Percentiles rank a stretch among this genome's conserved stretches.
Conservation (phyloP, 2,888 invertebrate genomes). For the Hirtodrosophila cameraria region DNA sequence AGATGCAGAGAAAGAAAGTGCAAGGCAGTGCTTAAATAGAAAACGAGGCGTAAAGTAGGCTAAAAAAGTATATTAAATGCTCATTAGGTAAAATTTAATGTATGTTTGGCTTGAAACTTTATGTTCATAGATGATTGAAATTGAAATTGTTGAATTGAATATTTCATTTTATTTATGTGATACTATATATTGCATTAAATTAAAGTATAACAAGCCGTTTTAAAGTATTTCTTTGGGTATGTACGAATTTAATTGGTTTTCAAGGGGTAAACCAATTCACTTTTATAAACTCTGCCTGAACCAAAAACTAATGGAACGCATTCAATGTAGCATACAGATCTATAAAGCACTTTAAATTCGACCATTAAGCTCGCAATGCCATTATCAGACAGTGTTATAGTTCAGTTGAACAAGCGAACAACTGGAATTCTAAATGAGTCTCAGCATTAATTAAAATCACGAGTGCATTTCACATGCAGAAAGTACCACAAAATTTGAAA, state of each 20-base stretch:
- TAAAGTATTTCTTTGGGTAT: too few species aligned
- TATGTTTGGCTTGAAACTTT: too few species aligned
- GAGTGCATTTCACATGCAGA: constrained; percentile 16
- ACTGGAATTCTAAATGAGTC: background rate
- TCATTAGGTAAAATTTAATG: constrained; percentile 1
- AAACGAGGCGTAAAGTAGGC: background rate
- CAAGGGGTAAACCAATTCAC: too few species aligned
- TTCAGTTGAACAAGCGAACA: background rate
- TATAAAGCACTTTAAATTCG: background rate
- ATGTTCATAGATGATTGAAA: too few species aligned
- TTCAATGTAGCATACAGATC: too few species aligned
- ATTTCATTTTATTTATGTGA: too few species aligned
- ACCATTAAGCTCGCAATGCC: constrained; percentile 2
- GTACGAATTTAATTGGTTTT: too few species aligned
- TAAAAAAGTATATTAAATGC: constrained; percentile 7
- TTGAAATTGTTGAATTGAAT: too few species aligned
- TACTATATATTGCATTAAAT: too few species aligned
- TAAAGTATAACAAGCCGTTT: too few species aligned
- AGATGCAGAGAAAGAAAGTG: background rate
- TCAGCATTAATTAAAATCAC: constrained; percentile 2
- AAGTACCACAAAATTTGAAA: constrained; percentile 7
- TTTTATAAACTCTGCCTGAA: too few species aligned
- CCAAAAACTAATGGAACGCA: too few species aligned
- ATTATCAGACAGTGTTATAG: background rate
- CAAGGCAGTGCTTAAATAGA: constrained; percentile 1